These are phyloP conservation scores for Ctenomys sociabilis DNA, from an alignment of 2,113 vertebrate species.

Conservation along the genomic window DNA sequence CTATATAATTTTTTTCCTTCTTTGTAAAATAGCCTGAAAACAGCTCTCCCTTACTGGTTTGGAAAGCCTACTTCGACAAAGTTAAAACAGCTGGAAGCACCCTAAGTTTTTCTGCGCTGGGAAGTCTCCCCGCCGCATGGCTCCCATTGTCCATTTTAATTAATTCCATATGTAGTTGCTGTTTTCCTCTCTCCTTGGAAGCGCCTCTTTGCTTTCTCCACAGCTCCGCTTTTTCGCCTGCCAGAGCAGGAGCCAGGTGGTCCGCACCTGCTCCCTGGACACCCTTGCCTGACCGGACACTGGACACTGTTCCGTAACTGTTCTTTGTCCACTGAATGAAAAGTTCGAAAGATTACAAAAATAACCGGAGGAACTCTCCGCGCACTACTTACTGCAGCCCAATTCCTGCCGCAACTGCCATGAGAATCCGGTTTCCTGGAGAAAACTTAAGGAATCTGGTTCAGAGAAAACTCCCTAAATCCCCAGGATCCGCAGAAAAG, in stretches of 20 bases:
- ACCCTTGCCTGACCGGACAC: background rate
- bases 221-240: background rate
- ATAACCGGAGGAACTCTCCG: too few relatives aligned
- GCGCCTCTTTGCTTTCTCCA: background rate
- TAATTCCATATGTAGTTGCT: background rate
- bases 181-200: background rate
- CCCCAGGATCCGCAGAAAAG: background rate
- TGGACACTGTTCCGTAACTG: background rate
- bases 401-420: background rate
- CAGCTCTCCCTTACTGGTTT: conserved; percentile 56
- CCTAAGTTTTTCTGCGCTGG: too few relatives aligned
- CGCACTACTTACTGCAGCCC: background rate
- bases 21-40: background rate
- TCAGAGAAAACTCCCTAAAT: background rate
- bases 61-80: background rate
- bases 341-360: background rate
- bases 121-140: background rate
- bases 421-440: conserved; percentile 18
- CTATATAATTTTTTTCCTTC: background rate
- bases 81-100: background rate
- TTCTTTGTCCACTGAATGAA: background rate
- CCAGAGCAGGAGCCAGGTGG: background rate
- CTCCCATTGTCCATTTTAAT: background rate
- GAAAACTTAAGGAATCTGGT: background rate
- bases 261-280: background rate